Evolutionary conservation across 2,113 vertebrate species (phyloP).

Genomic region (Apodemus sylvaticus): DNA sequence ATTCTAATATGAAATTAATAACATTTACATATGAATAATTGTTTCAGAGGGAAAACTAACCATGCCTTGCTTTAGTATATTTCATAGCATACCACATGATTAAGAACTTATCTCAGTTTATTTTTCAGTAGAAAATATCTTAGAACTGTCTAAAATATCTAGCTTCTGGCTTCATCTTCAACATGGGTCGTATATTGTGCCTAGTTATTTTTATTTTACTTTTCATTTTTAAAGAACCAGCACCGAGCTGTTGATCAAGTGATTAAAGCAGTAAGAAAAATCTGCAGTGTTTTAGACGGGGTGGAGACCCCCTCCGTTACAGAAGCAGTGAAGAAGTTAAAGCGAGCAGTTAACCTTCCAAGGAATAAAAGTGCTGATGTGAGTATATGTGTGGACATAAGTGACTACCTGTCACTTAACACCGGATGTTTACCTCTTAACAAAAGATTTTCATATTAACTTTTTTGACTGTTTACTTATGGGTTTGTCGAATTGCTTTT

Average conservation of each 20-base stretch:
- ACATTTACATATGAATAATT: slow-evolving; percentile 43
- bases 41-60: slow-evolving; percentile 38
- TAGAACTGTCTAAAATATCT: slow-evolving; percentile 24
- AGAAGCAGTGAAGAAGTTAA: slow-evolving; percentile 92
- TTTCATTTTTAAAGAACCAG: slow-evolving; percentile 85
- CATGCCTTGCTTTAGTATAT: neutral
- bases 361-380: slow-evolving; percentile 91
- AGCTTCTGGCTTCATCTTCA: slow-evolving; percentile 47
- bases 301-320: slow-evolving; percentile 94
- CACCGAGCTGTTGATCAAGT: slow-evolving; percentile 93
- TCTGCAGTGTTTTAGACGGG: slow-evolving; percentile 93
- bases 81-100: neutral
- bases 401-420: neutral
- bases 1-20: slow-evolving; percentile 34
- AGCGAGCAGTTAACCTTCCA: slow-evolving; percentile 92
- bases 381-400: slow-evolving; percentile 61
- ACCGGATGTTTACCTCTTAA: neutral
- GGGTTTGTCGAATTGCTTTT: neutral
- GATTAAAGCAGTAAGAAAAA: slow-evolving; percentile 93
- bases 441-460: neutral
- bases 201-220: slow-evolving; percentile 56
- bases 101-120: slow-evolving; percentile 35
- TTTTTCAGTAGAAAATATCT: slow-evolving; percentile 14
- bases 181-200: slow-evolving; percentile 40
- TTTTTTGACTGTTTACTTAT: slow-evolving; percentile 33